Evolutionary conservation across 1,140 invertebrate species (phyloP).

Genomic region (Melipona quadrifasciata): DNA sequence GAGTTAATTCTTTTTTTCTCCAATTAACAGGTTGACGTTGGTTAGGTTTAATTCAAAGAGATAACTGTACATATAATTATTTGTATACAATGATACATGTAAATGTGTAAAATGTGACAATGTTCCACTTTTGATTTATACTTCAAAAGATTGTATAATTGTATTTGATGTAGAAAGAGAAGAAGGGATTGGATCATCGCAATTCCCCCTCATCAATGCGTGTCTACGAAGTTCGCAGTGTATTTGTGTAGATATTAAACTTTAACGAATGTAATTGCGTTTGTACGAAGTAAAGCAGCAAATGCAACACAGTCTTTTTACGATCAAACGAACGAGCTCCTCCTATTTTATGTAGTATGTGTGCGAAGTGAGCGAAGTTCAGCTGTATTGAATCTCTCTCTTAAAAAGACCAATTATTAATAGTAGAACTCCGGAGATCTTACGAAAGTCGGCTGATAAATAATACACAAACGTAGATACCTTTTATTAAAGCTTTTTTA

Average conservation of each 20-base stretch:
- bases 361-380: not conserved
- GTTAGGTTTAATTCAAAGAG: slow-evolving; percentile 1
- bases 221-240: slow-evolving; percentile 1
- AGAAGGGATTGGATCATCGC: not conserved
- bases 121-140: slow-evolving; percentile 4
- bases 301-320: slow-evolving; percentile 28
- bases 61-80: not conserved
- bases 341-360: not conserved
- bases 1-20: too few species aligned
- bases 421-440: not conserved
- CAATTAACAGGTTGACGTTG: too few species aligned
- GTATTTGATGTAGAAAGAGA: not conserved
- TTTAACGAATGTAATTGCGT: slow-evolving; percentile 28
- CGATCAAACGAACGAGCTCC: not conserved
- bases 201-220: not conserved
- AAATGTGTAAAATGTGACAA: not conserved
- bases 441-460: not conserved
- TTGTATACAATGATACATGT: not conserved
- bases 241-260: slow-evolving; percentile 49
- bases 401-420: not conserved
- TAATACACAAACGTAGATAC: too few species aligned
- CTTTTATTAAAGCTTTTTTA: too few species aligned
- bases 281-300: slow-evolving; percentile 4
- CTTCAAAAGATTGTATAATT: slow-evolving; percentile 4
- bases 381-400: not conserved